These are phyloP conservation scores for Bilobella aurantiaca DNA, from an alignment of 1,140 invertebrate species.

Conservation along the genomic window DNA sequence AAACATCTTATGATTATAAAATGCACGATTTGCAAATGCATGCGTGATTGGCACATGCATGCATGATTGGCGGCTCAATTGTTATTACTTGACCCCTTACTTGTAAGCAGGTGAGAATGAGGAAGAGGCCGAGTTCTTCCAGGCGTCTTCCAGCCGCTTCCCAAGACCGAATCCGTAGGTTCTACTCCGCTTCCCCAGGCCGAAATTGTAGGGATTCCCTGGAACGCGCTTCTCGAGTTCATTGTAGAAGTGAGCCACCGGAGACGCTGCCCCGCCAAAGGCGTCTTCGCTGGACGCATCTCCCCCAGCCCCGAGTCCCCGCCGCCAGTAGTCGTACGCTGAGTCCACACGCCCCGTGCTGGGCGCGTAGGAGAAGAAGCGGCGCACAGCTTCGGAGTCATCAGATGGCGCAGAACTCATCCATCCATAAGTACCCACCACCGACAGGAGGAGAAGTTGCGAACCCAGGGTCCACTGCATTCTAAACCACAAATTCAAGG, in stretches of 20 bases:
- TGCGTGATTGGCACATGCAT: not conserved
- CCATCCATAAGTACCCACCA: not conserved
- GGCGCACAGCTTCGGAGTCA: not conserved
- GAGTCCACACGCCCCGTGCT: not conserved
- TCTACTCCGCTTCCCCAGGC: constrained; percentile 31
- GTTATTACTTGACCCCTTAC: not conserved
- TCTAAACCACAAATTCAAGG: no score
- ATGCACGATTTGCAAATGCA: no score
- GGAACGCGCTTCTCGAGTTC: constrained; percentile 19
- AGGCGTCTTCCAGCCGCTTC: constrained; percentile 24
- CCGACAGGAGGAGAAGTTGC: not conserved
- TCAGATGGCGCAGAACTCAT: not conserved
- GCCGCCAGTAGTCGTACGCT: not conserved
- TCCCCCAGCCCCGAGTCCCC: not conserved
- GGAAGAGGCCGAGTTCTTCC: constrained; percentile 15
- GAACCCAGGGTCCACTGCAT: not conserved
- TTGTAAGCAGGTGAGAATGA: not conserved
- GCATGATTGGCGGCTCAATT: not conserved
- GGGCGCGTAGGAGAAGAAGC: not conserved
- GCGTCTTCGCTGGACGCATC: no score
- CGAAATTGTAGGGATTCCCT: constrained; percentile 30
- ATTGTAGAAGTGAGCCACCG: constrained; percentile 16
- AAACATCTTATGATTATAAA: no score
- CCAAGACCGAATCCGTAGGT: constrained; percentile 34
- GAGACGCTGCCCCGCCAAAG: constrained; percentile 9